These are phyloP conservation scores for Campoplex nolae DNA, from an alignment of 2,888 invertebrate genomes.

Conservation along the genomic window DNA sequence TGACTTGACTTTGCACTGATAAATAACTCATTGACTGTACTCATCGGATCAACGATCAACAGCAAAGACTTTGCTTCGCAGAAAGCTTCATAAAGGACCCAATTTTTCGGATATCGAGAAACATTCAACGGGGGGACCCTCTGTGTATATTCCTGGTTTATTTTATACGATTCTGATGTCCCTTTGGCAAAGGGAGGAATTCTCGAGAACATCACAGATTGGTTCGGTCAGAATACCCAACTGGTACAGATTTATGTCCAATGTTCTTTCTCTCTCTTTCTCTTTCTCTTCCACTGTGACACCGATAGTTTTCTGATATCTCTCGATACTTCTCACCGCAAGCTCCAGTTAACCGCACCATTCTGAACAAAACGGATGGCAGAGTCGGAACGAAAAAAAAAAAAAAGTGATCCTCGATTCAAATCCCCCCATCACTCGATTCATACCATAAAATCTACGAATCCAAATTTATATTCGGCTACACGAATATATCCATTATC, in stretches of 20 bases:
- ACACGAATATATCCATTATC: slow-evolving; percentile 20
- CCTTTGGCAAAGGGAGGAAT: slow-evolving; percentile 29
- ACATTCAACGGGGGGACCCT: too few species aligned
- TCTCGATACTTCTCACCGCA: slow-evolving; percentile 34
- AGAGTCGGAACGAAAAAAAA: not conserved
- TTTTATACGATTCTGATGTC: slow-evolving; percentile 10
- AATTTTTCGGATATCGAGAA: too few species aligned
- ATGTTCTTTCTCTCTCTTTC: slow-evolving; percentile 12
- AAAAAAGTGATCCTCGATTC: slow-evolving; percentile 52
- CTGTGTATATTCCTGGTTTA: slow-evolving; percentile 22
- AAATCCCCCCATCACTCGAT: slow-evolving; percentile 15
- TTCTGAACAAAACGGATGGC: slow-evolving; percentile 31
- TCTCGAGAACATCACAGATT: slow-evolving; percentile 59
- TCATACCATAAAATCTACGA: not conserved
- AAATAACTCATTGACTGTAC: too few species aligned
- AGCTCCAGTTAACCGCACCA: slow-evolving; percentile 37
- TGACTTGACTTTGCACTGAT: too few species aligned
- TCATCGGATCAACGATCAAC: too few species aligned
- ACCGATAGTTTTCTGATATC: too few species aligned
- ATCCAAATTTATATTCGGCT: slow-evolving; percentile 10
- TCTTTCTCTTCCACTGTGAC: not conserved
- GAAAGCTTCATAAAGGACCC: too few species aligned
- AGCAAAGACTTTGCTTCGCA: too few species aligned
- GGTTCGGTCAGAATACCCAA: slow-evolving; percentile 54
- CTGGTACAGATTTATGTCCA: slow-evolving; percentile 57